Evolutionary conservation across 1,140 invertebrate genomes (phyloP), one percentile per base, ranked within the genome.

Genomic region (Drosophila tristis): DNA sequence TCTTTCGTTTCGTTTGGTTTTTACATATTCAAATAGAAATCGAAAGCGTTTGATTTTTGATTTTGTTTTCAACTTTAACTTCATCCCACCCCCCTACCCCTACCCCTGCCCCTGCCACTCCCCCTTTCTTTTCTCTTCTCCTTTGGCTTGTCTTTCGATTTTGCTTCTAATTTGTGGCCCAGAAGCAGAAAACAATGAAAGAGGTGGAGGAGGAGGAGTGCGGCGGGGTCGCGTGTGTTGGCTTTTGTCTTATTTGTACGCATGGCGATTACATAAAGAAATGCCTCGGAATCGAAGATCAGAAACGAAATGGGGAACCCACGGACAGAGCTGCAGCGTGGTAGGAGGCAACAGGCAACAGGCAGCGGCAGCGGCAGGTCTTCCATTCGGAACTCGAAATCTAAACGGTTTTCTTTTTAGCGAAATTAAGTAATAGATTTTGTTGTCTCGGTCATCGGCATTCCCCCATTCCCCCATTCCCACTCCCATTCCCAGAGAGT

Each of bases 21-120:
- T 89, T 87, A 67, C 72, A 89, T 87, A 89, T 87, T 87, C 79
- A 84, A 87, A 87, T 79, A 87, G 84, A 87, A 87, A 87, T 89
- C 84, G 84, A 87, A 87, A 87, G 84, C 84, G 80, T 84, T 87
- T 70, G 74, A 59, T 80, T 80, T 79, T 79, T 74, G n/a, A 56
- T 61, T 58, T 44, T 54, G 11, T 35, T 57, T 44, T 31, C 45
- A 51, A 44, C 48, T 31, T 7, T 16, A 47, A n/a, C 42, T 16
- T 51, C 20, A 1, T 0, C 20, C 20, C 2, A 23, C 59, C n/a
- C 45, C 16, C 16, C 16, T 16, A 16, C 16, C 16, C 16, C 16
- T 16, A 1, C 16, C 16, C 16, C 16, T 16, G 16, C 13, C 5
- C 15, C 39, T 39, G 2, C n/a, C 25, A 11, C 31, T 8, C 4